phyloP scores from a whole-genome alignment of 2,113 vertebrate species.

The Trichomycterus rosablanca region DNA sequence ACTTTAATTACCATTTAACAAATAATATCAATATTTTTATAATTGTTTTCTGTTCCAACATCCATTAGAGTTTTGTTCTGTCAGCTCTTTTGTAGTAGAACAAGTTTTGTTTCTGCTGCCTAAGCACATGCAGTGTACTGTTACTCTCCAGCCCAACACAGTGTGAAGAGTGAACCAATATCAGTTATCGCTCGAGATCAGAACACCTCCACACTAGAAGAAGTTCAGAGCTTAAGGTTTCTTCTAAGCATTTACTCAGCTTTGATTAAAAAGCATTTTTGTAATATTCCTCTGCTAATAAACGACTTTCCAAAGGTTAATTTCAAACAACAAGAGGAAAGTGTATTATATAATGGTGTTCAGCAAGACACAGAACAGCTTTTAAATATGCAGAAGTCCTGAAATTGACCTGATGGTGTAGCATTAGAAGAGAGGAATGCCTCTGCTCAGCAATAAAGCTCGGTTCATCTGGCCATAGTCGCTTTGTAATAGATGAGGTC shows the following conservation, averaged over 20 bases:
- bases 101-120: too few relatives aligned
- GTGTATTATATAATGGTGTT: slow-evolving; percentile 52
- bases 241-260: too few relatives aligned
- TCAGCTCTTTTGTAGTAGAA: too few relatives aligned
- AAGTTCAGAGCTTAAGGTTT: too few relatives aligned
- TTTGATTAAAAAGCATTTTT: too few relatives aligned
- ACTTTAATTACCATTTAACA: neutral
- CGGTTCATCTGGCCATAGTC: slow-evolving; percentile 62
- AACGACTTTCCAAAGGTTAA: slow-evolving; percentile 19
- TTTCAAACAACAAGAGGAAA: slow-evolving; percentile 39
- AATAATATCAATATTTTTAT: too few relatives aligned
- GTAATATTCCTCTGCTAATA: too few relatives aligned
- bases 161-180: neutral
- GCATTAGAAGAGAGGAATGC: slow-evolving; percentile 52
- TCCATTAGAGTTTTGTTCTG: too few relatives aligned
- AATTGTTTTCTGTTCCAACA: neutral
- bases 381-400: slow-evolving; percentile 55
- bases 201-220: too few relatives aligned
- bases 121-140: too few relatives aligned
- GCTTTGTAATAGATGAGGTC: slow-evolving; percentile 64
- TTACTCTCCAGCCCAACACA: too few relatives aligned
- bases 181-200: too few relatives aligned
- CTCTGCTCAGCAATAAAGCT: slow-evolving; percentile 66
- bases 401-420: slow-evolving; percentile 51
- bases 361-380: slow-evolving; percentile 49